These are phyloP conservation scores for Bos javanicus DNA, from an alignment of 2,113 vertebrate species.

Conservation along the genomic window DNA sequence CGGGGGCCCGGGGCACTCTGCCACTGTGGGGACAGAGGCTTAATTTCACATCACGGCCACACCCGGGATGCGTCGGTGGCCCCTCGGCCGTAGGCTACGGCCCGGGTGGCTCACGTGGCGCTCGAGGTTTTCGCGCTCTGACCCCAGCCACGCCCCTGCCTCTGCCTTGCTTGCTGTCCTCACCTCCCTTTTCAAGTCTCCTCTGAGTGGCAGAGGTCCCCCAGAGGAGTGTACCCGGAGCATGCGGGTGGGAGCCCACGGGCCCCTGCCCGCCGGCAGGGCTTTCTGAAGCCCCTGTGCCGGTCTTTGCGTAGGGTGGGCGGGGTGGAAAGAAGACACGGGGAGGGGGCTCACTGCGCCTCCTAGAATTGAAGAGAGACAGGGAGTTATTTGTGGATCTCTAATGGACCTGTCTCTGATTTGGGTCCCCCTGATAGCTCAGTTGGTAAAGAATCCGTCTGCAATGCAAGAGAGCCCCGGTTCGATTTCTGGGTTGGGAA, in stretches of 20 bases:
- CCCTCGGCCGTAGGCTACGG: accelerated
- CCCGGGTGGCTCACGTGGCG: accelerated
- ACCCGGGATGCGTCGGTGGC: accelerated
- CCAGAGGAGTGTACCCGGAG: accelerated
- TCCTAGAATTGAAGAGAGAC: background rate
- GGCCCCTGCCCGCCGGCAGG: accelerated
- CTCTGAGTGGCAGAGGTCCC: background rate
- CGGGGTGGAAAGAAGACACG: accelerated
- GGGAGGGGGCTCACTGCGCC: accelerated
- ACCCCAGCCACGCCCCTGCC: background rate
- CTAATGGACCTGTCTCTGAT: background rate
- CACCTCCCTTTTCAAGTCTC: background rate
- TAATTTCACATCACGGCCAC: background rate
- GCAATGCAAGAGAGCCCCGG: background rate
- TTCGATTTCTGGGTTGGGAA: background rate
- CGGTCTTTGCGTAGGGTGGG: accelerated
- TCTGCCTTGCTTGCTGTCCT: background rate
- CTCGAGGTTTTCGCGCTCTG: accelerated
- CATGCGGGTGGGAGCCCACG: accelerated
- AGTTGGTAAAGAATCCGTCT: background rate
- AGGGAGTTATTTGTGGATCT: background rate
- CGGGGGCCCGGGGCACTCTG: background rate
- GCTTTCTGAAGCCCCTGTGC: background rate
- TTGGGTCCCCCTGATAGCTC: background rate
- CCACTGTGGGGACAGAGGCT: no score